Base-by-base conservation (phyloP, 2,888 invertebrate species). In the Macrostomum cliftonense region DNA sequence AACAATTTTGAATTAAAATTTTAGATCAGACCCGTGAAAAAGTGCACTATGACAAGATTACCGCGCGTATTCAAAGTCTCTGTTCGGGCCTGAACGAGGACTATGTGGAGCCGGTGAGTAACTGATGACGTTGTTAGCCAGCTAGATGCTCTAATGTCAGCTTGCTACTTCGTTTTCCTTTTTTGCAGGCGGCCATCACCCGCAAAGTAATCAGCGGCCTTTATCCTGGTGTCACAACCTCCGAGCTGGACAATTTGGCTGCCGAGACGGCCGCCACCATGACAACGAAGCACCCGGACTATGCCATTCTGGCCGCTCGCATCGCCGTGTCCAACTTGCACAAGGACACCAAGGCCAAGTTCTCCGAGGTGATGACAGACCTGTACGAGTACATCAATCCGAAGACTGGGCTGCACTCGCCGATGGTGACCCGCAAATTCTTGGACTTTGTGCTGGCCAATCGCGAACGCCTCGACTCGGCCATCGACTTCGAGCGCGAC, bases 231-330 rank as follows among this genome's bases (percentile, higher is more conserved):
- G 93, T 99, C 1, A 88, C 88, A 9, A 97, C 95, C 0, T 82
- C 88, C 16, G 91, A 97, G 67, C 73, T 97, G 58, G 97, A 97
- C 71, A 95, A 91, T 67, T 74, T 97, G 55, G 95, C 97, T 42
- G 97, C 97, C 0, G 95, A 97, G 73, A 95, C 86, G 39, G 87
- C 95, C n/a, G 95, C 95, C 12, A 86, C 86, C 36, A 83, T 93
- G 82, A 93, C 95, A 0, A 88, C 88, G 2, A 81, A 83, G 62
- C 95, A 97, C 73, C 88, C 93, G 0, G 95, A 97, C 73, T 97
- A 95, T 75, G 93, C 76, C 37, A 63, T 72, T 28, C 66, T 77
- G 1, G 77, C 77, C 14, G 76, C 76, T 13, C 77, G 95, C 57
- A 83, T 97, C 62, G 93, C 88, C 9, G 81, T 97, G 42, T 91